These are phyloP conservation scores for Drosophila mimetica DNA, from an alignment of 2,888 invertebrate species.

Conservation along the genomic window DNA sequence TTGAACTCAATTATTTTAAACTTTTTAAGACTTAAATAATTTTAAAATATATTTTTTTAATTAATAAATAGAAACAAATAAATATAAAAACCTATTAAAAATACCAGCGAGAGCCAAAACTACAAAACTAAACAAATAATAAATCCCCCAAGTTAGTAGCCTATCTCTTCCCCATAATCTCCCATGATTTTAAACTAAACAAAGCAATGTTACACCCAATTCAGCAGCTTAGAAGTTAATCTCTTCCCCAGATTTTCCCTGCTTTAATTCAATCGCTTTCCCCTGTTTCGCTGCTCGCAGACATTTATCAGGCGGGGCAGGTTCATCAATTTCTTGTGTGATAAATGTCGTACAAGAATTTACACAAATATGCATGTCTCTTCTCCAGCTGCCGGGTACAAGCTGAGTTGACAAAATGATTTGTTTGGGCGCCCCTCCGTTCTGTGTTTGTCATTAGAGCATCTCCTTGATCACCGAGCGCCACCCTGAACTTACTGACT, in stretches of 20 bases:
- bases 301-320: slow-evolving; percentile 53
- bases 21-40: too few relatives aligned
- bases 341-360: slow-evolving; percentile 77
- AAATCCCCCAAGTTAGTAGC: neutral
- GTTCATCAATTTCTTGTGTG: slow-evolving; percentile 73
- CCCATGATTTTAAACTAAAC: slow-evolving; percentile 1
- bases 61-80: neutral
- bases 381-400: slow-evolving; percentile 48
- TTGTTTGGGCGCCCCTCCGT: slow-evolving; percentile 64
- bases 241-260: slow-evolving; percentile 7
- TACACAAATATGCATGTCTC: slow-evolving; percentile 63
- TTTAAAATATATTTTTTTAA: too few relatives aligned
- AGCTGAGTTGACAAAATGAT: slow-evolving; percentile 70
- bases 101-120: too few relatives aligned
- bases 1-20: too few relatives aligned
- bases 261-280: slow-evolving; percentile 8
- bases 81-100: neutral
- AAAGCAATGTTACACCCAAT: slow-evolving; percentile 15
- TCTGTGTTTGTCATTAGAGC: slow-evolving; percentile 21
- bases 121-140: neutral
- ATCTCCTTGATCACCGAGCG: slow-evolving; percentile 60
- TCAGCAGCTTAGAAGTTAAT: slow-evolving; percentile 28
- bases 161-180: slow-evolving; percentile 4
- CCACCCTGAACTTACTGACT: slow-evolving; percentile 72
- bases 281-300: slow-evolving; percentile 8